Conservation (phyloP, 2,113 vertebrate species). For the Micronisus gabar region DNA sequence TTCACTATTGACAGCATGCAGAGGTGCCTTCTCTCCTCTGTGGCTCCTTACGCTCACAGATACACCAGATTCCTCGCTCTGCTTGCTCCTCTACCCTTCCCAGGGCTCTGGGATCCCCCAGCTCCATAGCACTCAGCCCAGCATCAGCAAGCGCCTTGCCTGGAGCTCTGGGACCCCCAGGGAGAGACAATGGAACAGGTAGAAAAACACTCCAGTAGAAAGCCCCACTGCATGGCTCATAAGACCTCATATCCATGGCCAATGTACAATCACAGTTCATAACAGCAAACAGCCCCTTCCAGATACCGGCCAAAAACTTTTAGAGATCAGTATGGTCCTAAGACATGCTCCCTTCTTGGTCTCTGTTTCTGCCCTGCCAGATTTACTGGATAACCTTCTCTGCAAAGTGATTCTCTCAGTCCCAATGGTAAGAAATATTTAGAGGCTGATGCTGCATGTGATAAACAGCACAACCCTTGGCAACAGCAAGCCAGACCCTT, state of each 20-base stretch:
- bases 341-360: neutral
- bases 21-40: neutral
- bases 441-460: neutral
- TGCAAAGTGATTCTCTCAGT: neutral
- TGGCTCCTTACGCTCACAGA: neutral
- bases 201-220: neutral
- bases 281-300: neutral
- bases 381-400: neutral
- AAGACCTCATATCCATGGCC: neutral
- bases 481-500: neutral
- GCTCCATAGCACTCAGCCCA: neutral
- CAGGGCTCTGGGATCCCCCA: neutral
- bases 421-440: neutral
- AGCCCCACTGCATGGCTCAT: neutral
- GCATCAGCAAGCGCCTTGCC: neutral
- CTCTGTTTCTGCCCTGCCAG: neutral
- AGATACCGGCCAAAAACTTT: neutral
- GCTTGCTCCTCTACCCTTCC: neutral
- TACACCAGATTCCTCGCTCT: neutral
- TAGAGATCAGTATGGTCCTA: neutral
- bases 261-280: neutral
- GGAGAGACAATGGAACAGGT: neutral
- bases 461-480: constrained; percentile 1
- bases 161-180: neutral
- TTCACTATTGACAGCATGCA: neutral